phyloP scores from a whole-genome alignment of 2,888 invertebrate genomes.

The Pachliopta kotzebuea region DNA sequence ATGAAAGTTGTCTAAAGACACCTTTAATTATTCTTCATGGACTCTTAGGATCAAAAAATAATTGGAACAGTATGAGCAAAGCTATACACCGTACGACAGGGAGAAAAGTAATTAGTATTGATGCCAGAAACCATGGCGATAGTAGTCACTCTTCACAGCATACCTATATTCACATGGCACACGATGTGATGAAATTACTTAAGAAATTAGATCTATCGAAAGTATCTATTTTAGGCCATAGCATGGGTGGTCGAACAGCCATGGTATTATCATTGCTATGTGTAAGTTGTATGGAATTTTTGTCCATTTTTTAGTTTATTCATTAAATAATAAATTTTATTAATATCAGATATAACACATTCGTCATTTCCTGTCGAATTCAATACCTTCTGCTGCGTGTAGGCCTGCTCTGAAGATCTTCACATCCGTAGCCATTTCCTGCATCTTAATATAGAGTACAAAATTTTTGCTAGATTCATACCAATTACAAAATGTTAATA shows the following conservation, averaged over 20 bases:
- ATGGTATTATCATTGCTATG: constrained; percentile 90
- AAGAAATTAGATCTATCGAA: constrained; percentile 82
- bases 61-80: constrained; percentile 94
- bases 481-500: too few species aligned
- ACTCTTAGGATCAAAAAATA: constrained; percentile 94
- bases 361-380: too few species aligned
- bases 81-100: constrained; percentile 84
- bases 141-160: constrained; percentile 90
- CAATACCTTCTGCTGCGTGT: too few species aligned
- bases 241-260: constrained; percentile 96
- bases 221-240: constrained; percentile 91
- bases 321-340: not conserved
- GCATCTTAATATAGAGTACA: too few species aligned
- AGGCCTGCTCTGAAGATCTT: too few species aligned
- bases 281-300: constrained; percentile 67
- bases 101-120: constrained; percentile 90
- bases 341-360: too few species aligned
- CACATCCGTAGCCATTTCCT: too few species aligned
- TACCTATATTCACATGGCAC: constrained; percentile 88
- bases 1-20: constrained; percentile 48
- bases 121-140: constrained; percentile 97
- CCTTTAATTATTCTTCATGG: constrained; percentile 95
- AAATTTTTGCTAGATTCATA: too few species aligned
- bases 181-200: constrained; percentile 80
- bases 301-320: constrained; percentile 7